Base-by-base conservation (phyloP, 2,888 invertebrate species). In the Elaeidobius kamerunicus region DNA sequence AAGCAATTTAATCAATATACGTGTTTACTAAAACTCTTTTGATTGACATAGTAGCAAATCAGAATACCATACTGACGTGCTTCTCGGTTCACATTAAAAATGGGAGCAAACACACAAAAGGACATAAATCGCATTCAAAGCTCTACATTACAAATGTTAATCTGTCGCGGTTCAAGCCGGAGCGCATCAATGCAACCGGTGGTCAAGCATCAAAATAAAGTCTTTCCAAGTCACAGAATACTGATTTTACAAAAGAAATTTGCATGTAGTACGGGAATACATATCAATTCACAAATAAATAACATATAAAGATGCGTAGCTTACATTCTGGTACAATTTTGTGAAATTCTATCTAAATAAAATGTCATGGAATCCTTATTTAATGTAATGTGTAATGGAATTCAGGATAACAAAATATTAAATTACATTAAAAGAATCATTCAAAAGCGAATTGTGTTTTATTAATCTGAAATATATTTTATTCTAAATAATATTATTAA, bases 181-280 rank as follows among this genome's bases (percentile, higher is more conserved):
- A 11, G 34, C 35, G 35, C 48, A 47, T 55, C 48, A 55, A 42
- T 55, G 55, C 45, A 49, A 50, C 40, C 58, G 64, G 64, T 64
- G 64, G 63, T 62, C 63, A 64, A 60, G 56, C 61, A 60, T 64
- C 64, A 64, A 65, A 65, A 65, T 65, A 63, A 63, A 63, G 66
- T 65, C 63, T 63, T 64, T 60, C 57, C 30, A 36, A 53, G 53
- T 53, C 56, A 52, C 49, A 43, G 34, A 45, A 45, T 41, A 41
- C 20, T 20, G 38, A 46, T 49, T 44, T 27, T 44, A 54, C 54
- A 54, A 54, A 54, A 48, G 48, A 54, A 49, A 54, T 54, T 49
- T 54, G 40, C 49, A 54, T 54, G 49, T 16, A 27, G 36, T 36
- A 30, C 38, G 49, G 23, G 49, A 43, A 19, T 19, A 12, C 18